These are phyloP conservation scores for Drosophila limbata DNA, from an alignment of 2,888 invertebrate genomes.

Conservation along the genomic window DNA sequence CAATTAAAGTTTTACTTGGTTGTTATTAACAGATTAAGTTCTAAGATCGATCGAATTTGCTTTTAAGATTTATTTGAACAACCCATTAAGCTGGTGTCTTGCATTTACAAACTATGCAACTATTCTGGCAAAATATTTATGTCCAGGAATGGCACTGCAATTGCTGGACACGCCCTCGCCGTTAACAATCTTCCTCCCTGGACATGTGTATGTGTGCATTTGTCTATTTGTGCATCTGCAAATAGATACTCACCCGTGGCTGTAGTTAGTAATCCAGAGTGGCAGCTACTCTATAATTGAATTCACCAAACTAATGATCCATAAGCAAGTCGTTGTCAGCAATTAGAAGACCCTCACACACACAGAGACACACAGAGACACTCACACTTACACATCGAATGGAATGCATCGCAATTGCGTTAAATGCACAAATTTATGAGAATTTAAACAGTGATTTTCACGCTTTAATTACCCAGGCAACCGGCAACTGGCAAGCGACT, in stretches of 20 bases:
- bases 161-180: slow-evolving; percentile 35
- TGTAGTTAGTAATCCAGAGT: slow-evolving; percentile 57
- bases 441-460: slow-evolving; percentile 84
- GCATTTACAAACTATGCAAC: slow-evolving; percentile 6
- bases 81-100: slow-evolving; percentile 21
- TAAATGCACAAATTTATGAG: slow-evolving; percentile 82
- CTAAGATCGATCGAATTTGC: not conserved
- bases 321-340: slow-evolving; percentile 58
- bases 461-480: slow-evolving; percentile 82
- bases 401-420: slow-evolving; percentile 63
- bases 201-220: not conserved
- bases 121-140: slow-evolving; percentile 9
- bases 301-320: slow-evolving; percentile 67
- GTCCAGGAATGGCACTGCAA: slow-evolving; percentile 12
- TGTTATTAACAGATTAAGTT: too few relatives aligned
- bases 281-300: slow-evolving; percentile 72
- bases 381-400: slow-evolving; percentile 11
- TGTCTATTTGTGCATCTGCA: not conserved
- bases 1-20: too few relatives aligned
- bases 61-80: not conserved
- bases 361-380: slow-evolving; percentile 15
- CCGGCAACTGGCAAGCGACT: slow-evolving; percentile 43
- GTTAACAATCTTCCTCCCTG: slow-evolving; percentile 38
- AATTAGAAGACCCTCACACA: slow-evolving; percentile 39
- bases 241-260: slow-evolving; percentile 44